Percentiles rank a stretch among this genome's conserved stretches.
phyloP scores from a whole-genome alignment of 2,113 vertebrate species.

The Spizaetus ornatus region DNA sequence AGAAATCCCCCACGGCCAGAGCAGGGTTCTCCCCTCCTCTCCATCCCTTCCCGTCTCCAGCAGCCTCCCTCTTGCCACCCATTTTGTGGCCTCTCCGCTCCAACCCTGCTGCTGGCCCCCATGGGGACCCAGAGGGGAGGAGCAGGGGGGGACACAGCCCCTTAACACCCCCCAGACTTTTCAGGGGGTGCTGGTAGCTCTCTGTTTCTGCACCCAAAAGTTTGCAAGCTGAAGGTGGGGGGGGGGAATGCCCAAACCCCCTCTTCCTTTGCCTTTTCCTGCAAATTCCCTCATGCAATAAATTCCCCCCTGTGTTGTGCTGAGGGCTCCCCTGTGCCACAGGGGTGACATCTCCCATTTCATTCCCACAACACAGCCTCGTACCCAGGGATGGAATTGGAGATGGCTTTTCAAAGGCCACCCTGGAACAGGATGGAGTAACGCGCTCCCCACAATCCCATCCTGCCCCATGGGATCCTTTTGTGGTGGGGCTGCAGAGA shows the following conservation, averaged over 20 bases:
- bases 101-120: background rate
- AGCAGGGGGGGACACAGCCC: accelerated
- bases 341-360: background rate
- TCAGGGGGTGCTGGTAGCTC: background rate
- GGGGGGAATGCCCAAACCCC: background rate
- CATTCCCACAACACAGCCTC: background rate
- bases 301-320: accelerated
- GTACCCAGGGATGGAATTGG: background rate
- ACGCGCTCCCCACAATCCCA: accelerated
- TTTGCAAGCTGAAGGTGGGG: background rate
- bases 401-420: background rate
- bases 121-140: background rate
- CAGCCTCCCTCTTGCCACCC: background rate
- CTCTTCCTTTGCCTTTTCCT: background rate
- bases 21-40: background rate
- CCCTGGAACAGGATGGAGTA: background rate
- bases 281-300: background rate
- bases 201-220: background rate
- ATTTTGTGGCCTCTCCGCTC: background rate
- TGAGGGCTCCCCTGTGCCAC: background rate
- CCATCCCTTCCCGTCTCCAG: background rate
- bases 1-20: background rate
- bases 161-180: background rate
- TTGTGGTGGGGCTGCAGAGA: background rate
- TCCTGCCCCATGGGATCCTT: background rate